These are phyloP conservation scores for Nyctibius bracteatus DNA, from an alignment of 2,113 vertebrate genomes.

Conservation along the genomic window DNA sequence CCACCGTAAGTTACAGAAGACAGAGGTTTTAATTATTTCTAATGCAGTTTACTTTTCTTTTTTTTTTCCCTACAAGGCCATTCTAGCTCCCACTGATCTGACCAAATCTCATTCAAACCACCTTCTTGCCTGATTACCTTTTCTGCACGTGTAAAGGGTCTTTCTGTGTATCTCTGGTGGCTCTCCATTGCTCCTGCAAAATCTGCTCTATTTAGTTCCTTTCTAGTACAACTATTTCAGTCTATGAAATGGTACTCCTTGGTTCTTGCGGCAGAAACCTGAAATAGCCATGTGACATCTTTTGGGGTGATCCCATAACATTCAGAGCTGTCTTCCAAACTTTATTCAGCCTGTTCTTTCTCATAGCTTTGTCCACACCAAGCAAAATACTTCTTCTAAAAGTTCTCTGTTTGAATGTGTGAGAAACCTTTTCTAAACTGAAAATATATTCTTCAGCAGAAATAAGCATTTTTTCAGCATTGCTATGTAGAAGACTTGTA, in stretches of 20 bases:
- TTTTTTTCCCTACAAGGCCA: too few species aligned
- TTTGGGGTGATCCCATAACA: not conserved
- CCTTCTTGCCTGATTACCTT: not conserved
- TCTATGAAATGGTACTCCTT: not conserved
- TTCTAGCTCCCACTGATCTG: not conserved
- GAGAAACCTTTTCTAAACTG: not conserved
- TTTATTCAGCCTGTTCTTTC: not conserved
- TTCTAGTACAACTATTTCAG: not conserved
- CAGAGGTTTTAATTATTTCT: not conserved
- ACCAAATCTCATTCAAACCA: not conserved
- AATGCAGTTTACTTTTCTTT: not conserved
- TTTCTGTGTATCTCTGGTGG: not conserved
- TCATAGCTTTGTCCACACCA: not conserved
- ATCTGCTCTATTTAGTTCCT: not conserved
- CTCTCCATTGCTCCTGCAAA: not conserved
- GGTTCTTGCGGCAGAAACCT: not conserved
- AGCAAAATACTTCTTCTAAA: not conserved
- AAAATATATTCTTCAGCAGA: constrained; percentile 21
- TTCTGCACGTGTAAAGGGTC: not conserved
- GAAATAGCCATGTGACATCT: not conserved
- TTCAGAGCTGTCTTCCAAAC: not conserved
- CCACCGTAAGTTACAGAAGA: not conserved
- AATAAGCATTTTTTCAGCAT: not conserved
- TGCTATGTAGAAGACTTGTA: not conserved
- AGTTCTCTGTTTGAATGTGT: not conserved